Evolutionary conservation across 2,113 vertebrate species (phyloP), one percentile per base, ranked within the genome.

Genomic region (Steatornis caripensis): DNA sequence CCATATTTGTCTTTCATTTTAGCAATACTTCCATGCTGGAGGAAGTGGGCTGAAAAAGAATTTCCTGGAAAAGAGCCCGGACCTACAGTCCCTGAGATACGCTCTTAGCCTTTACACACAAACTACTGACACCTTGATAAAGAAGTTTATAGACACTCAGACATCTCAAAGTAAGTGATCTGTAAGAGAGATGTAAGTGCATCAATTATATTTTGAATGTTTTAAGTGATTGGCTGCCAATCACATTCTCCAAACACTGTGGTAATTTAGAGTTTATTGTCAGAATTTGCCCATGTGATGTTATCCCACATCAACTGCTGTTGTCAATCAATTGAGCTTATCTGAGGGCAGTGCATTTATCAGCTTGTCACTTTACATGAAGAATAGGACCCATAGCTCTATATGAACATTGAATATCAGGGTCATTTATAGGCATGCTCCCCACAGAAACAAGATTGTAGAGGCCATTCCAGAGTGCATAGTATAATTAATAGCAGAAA

Each of bases 21-120:
- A 99, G 99, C 99, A 99, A 99, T 99, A 99, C 88, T 99, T 99
- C 97, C 99, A 99, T 90, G 99, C 99, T 61, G 99, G 99, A 97
- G 99, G 99, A 97, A 99, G 98, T 48, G 99, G 99, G 24, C 96
- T 99, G 95, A 99, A 99, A 98, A 99, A 99, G 98, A 99, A 98
- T 74, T 99, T 99, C 98, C 97, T 99, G 45, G 99, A 99, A 96
- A 99, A 99, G 97, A 99, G 99, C 94, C 98, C 98, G 4, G 99
- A 99, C 80, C 98, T 99, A 58, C 99, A 99, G 95, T 99, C 99
- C 79, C 98, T 99, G 92, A 99, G 98, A 98, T 99, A 99, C 0
- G 99, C 99, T 88, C 99, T 99, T 58, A 99, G 98, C 98, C 99
- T 99, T 97, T 99, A 99, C 97, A 99, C 99, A 27, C 99, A 99